Conservation (phyloP, 2,113 vertebrate species). For the Grallaria varia region DNA sequence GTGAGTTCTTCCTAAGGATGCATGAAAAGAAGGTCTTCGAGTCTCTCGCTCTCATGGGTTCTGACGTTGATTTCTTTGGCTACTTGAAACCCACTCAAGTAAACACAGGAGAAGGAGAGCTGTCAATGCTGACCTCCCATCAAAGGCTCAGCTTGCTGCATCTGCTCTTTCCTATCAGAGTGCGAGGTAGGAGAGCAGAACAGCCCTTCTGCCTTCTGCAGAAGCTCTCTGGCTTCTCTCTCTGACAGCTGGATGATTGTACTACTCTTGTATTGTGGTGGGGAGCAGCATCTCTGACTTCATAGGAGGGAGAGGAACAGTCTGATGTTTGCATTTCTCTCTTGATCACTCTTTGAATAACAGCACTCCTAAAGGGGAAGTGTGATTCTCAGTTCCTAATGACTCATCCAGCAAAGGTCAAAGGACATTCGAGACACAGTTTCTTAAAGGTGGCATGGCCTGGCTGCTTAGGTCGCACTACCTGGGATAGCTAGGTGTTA, state of each 20-base stretch:
- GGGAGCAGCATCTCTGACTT: not conserved
- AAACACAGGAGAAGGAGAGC: not conserved
- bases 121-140: not conserved
- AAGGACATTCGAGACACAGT: not conserved
- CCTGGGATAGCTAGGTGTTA: not conserved
- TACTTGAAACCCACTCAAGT: not conserved
- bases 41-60: not conserved
- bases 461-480: not conserved
- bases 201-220: not conserved
- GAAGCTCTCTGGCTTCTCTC: not conserved
- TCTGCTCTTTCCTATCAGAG: not conserved
- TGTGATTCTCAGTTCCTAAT: not conserved
- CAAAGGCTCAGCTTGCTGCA: not conserved
- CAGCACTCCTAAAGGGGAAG: not conserved
- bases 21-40: not conserved
- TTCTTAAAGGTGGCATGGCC: not conserved
- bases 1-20: not conserved
- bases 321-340: not conserved
- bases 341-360: not conserved
- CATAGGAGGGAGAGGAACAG: not conserved
- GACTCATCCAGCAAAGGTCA: not conserved
- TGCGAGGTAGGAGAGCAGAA: rapidly evolving
- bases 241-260: not conserved
- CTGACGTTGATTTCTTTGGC: not conserved
- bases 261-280: not conserved